phyloP scores from a whole-genome alignment of 2,797 vertebrate species.

The Sitta carolinensis region DNA sequence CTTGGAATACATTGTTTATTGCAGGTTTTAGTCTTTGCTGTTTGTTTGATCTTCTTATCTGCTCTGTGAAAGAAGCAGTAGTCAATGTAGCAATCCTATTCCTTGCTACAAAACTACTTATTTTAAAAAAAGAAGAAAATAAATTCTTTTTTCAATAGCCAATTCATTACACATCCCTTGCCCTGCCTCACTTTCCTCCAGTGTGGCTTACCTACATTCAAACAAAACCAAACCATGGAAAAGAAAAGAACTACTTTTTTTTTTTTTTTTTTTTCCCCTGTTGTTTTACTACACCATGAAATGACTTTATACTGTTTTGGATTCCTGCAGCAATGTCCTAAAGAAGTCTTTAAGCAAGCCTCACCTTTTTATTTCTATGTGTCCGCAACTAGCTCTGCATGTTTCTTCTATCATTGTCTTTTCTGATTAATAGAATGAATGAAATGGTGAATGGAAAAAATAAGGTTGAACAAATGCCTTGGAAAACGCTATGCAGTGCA shows the following conservation, averaged over 20 bases:
- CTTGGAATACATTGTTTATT: background rate
- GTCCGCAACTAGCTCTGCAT: background rate
- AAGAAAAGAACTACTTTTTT: background rate
- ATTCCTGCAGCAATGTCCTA: constrained; percentile 14
- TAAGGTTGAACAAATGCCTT: background rate
- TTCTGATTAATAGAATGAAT: background rate
- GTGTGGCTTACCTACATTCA: background rate
- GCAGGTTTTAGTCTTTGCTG: background rate
- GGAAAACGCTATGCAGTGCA: background rate
- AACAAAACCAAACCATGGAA: background rate
- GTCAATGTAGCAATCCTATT: background rate
- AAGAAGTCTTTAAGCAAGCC: background rate
- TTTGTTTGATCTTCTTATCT: background rate
- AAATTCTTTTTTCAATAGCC: background rate
- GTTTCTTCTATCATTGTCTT: background rate
- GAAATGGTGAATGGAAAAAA: background rate
- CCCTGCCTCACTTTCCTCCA: background rate
- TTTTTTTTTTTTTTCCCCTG: background rate
- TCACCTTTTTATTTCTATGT: background rate
- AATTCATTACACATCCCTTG: background rate
- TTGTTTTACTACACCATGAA: background rate
- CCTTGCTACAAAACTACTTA: background rate
- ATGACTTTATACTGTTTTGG: background rate
- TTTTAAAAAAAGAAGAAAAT: background rate
- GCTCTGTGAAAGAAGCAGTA: background rate